Base-by-base conservation (phyloP, 2,888 invertebrate species). In the Imbricaverruca yamaguchii region DNA sequence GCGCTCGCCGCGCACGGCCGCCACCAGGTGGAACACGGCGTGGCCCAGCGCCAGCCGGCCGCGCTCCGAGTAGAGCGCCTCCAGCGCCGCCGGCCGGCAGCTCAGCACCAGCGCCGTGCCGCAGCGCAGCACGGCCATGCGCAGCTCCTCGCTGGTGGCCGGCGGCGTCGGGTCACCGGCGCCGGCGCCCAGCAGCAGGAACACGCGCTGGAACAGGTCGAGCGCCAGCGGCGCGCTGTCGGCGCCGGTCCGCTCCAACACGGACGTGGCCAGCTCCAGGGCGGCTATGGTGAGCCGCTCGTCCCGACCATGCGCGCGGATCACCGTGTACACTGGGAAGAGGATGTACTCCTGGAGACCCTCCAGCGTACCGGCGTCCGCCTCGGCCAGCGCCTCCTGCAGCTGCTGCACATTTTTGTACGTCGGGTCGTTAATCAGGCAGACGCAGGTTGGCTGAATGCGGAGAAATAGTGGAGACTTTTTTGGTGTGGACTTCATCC, bases 51-150 rank as follows among this genome's bases (percentile, higher is more conserved):
- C 6, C 74, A 74, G 74, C 53, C 74, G 74, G 21, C 74, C 74
- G 74, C 74, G 74, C 18, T 74, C 86, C 91, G 91, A 83, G 86
- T 91, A 69, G 90, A 91, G 0, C 88, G 90, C 84, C 91, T 92
- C 86, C 87, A 90, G 81, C 91, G 90, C 61, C 90, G 91, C 84
- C 90, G 91, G 6, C 89, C 89, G 13, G 74, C 74, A 74, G 74
- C 74, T 74, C 53, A 53, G 74, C 53, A 74, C 12, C 53, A 74
- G 74, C 53, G 39, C 53, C 53, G 39, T 39, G 39, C 74, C 74
- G 25, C 74, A 74, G 74, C 74, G 74, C 15, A 53, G 53, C 39
- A 23, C 74, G 18, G 74, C 74, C 53, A 74, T 53, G 8, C 53
- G 74, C 74, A 74, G 74, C 53, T 74, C 74, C 74, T 74, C 74